phyloP scores from a whole-genome alignment of 2,113 vertebrate species.

The Amia ocellicauda region DNA sequence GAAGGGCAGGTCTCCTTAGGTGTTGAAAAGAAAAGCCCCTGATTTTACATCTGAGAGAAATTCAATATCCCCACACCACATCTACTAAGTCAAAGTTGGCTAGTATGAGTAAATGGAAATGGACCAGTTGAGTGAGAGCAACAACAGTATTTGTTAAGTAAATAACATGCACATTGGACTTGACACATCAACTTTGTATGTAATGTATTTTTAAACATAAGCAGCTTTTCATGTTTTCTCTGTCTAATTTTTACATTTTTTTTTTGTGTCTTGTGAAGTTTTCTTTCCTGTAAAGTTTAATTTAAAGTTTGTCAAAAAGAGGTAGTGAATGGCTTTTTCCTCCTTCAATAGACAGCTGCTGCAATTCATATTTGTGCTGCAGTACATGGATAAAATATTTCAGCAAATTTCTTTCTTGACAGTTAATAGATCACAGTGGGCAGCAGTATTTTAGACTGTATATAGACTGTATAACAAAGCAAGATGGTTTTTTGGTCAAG shows the following conservation, averaged over 20 bases:
- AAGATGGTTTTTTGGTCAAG: conserved; percentile 44
- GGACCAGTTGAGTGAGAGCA: no score
- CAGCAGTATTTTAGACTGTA: conserved; percentile 39
- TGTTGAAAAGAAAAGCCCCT: conserved; percentile 47
- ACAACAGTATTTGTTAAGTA: no score
- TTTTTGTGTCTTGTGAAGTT: neutral
- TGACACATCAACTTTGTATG: no score
- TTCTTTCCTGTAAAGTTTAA: conserved; percentile 33
- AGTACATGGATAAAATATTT: conserved; percentile 52
- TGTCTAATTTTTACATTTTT: neutral
- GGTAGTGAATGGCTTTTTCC: conserved; percentile 27
- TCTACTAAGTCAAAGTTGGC: no score
- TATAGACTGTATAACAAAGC: conserved; percentile 46
- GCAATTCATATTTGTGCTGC: conserved; percentile 40
- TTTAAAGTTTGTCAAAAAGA: conserved; percentile 34
- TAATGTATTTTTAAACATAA: no score
- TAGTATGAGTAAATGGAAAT: no score
- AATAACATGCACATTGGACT: no score
- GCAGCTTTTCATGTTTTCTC: neutral
- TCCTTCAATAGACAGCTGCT: conserved; percentile 45
- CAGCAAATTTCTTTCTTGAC: conserved; percentile 48
- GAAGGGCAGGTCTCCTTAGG: conserved; percentile 56
- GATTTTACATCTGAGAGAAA: no score
- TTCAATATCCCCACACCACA: no score
- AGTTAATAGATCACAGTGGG: conserved; percentile 53